A percentile compares a stretch with the other conserved stretches of the same genome.
phyloP scores from a whole-genome alignment of 2,113 vertebrate genomes.

The Neolamprologus falcicula region DNA sequence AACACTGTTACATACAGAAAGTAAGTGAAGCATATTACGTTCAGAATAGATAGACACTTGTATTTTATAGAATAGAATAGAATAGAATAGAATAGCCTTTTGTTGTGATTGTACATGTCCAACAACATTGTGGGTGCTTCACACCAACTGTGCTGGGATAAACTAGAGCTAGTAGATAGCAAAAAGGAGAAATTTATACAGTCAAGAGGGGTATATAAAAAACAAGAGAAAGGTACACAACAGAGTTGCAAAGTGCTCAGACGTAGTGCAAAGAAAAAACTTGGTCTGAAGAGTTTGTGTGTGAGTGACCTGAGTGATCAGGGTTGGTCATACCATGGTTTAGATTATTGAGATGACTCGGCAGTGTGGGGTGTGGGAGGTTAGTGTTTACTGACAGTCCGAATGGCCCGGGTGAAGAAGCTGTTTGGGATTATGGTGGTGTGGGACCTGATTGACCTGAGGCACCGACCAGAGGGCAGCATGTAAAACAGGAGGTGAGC shows the following conservation, averaged over 20 bases:
- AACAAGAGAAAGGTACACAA: not conserved
- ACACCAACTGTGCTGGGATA: not conserved
- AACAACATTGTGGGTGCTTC: not conserved
- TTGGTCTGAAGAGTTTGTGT: not conserved
- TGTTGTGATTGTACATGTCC: not conserved
- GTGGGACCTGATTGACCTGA: not conserved
- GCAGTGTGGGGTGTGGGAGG: accelerated
- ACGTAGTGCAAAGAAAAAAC: not conserved
- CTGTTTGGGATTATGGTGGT: not conserved
- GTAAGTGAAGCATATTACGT: not conserved
- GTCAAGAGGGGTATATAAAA: not conserved
- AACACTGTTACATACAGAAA: not conserved
- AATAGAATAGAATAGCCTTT: not conserved
- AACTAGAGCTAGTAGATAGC: not conserved
- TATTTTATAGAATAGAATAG: not conserved
- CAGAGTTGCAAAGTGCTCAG: not conserved
- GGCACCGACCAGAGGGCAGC: not conserved
- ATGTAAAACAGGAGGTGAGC: not conserved
- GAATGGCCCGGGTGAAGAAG: accelerated
- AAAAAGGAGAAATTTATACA: not conserved
- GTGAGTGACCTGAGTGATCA: not conserved
- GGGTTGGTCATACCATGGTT: accelerated
- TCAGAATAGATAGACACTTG: not conserved
- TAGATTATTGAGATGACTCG: not conserved
- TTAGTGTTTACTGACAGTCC: not conserved